These are phyloP conservation scores for Chaitophorus viminalis DNA, from an alignment of 2,888 invertebrate species.

Conservation along the genomic window DNA sequence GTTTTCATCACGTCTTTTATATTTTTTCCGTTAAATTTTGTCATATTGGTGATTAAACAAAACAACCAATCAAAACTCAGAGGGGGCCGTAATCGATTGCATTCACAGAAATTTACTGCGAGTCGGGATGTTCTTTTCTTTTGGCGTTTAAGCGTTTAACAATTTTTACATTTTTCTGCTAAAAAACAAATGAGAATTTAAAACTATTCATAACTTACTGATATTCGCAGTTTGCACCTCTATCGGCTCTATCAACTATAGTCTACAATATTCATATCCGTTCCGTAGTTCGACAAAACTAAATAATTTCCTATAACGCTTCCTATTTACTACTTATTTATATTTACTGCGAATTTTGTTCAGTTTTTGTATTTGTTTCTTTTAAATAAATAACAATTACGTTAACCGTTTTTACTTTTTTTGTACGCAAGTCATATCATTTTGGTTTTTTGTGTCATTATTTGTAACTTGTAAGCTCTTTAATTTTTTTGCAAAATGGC, in stretches of 20 bases:
- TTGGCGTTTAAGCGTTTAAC: neutral
- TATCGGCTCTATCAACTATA: too few species aligned
- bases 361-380: neutral
- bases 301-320: neutral
- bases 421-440: too few species aligned
- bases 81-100: slow-evolving; percentile 30
- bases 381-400: too few species aligned
- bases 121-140: neutral
- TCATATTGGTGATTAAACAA: slow-evolving; percentile 41
- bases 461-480: neutral
- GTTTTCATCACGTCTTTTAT: slow-evolving; percentile 4
- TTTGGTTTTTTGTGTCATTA: neutral
- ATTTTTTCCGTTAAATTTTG: slow-evolving; percentile 58
- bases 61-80: slow-evolving; percentile 32
- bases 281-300: neutral
- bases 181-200: neutral
- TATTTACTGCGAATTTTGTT: neutral
- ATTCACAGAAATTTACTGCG: neutral
- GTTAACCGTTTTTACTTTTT: too few species aligned
- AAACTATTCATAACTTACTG: too few species aligned
- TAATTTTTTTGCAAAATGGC: slow-evolving; percentile 72
- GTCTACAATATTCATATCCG: too few species aligned
- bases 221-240: too few species aligned
- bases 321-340: neutral
- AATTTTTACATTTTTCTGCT: neutral